Percentiles rank a stretch among this genome's conserved stretches.
Evolutionary conservation across 2,888 invertebrate species (phyloP).

Genomic region (Protonemura montana): DNA sequence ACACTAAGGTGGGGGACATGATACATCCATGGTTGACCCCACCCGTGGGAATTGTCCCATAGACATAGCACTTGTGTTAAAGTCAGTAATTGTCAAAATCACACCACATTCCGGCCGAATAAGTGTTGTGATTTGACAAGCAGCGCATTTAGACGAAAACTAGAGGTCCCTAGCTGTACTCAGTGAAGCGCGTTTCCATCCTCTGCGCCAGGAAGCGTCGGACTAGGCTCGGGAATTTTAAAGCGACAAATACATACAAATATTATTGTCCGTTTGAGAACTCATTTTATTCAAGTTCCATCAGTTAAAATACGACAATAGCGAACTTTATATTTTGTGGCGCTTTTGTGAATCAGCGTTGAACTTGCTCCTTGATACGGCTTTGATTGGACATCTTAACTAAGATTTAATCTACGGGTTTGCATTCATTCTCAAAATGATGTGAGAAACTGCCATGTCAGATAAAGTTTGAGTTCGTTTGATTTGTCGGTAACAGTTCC

Average conservation of each 20-base stretch:
- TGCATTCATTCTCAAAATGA: too few species aligned
- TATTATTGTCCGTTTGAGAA: not conserved
- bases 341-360: too few species aligned
- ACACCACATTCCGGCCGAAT: not conserved
- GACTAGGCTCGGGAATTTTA: not conserved
- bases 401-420: too few species aligned
- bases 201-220: not conserved
- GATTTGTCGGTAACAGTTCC: too few species aligned
- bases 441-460: too few species aligned
- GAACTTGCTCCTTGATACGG: too few species aligned
- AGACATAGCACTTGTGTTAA: not conserved
- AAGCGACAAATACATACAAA: too few species aligned
- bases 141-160: not conserved
- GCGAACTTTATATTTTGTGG: too few species aligned
- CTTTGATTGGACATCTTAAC: too few species aligned
- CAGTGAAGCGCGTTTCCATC: constrained; percentile 18
- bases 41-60: not conserved
- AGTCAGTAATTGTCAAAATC: not conserved
- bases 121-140: not conserved
- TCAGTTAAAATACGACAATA: too few species aligned
- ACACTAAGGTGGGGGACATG: too few species aligned
- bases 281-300: not conserved
- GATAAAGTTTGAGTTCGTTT: too few species aligned
- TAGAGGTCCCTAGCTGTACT: not conserved
- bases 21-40: not conserved